Base-by-base conservation (phyloP, 2,113 vertebrate genomes). In the Larimichthys crocea region DNA sequence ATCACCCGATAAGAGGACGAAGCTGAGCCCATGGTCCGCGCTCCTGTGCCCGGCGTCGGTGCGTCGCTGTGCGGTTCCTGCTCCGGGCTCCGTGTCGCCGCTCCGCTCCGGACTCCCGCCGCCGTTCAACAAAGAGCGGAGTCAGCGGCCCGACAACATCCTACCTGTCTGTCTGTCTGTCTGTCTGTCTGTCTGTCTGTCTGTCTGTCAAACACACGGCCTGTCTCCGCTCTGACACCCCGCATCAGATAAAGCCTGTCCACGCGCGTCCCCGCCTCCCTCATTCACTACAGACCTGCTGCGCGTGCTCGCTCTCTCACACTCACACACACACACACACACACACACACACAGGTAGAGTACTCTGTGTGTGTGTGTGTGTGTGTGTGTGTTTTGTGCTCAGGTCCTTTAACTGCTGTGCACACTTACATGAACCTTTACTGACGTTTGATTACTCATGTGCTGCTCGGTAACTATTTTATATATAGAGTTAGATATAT, bases 1-100 rank as follows among this genome's bases (percentile, higher is more conserved):
- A 95, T 94, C 49, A 93, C 83, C 74, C 94, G 90, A 78, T 94
- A 92, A 17, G 92, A 89, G 35, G 95, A 95, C 53, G 94, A 95
- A 57, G 91, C 94, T 22, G 93, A 93, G 68, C 95, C 95, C 95
- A 95, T 95, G 53, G 52, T 76, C 53, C 42, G n/a, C 72, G 19
- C 78, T 71, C 56, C n/a, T 79, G 29, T 78, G 4, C 40, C 2
- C 29, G 29, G 9, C 29, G 48, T 70, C 64, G 55, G 42, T 52
- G 74, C 15, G 57, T 61, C 40, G 12, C 31, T 80, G 49, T 73
- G 60, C 65, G 57, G 71, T 10, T 65, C 42, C 56, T 53, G 42
- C 78, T 74, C 35, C 24, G 46, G 44, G 65, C 52, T 71, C 42
- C 59, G 66, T 5, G 66, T 44, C 49, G 7, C 26, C 52, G 29